Percentiles rank a stretch among this genome's conserved stretches.
Conservation (phyloP, 2,888 invertebrate species). For the Xestia sexstrigata region DNA sequence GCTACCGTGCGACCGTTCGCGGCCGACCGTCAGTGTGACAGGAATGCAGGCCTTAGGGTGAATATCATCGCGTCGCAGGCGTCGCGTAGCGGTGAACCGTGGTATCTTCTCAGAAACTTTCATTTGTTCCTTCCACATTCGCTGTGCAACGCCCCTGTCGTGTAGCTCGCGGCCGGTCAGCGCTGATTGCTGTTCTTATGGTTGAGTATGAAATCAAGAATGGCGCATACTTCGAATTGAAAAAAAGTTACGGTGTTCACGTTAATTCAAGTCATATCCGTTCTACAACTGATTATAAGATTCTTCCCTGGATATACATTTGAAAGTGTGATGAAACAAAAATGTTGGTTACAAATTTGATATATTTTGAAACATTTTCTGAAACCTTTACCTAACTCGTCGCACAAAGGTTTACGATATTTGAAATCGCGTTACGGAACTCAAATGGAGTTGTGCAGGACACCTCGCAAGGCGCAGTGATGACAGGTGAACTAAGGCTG, state of each 20-base stretch:
- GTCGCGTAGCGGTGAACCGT: not conserved
- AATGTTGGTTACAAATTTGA: not conserved
- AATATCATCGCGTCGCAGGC: not conserved
- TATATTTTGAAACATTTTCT: not conserved
- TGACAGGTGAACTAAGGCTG: no score
- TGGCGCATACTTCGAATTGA: not conserved
- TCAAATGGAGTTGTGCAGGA: no score
- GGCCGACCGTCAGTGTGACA: no score
- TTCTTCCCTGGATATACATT: not conserved
- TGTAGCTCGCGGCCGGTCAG: not conserved
- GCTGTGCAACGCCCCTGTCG: not conserved
- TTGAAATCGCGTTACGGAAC: no score
- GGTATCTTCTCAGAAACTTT: not conserved
- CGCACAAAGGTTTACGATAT: no score
- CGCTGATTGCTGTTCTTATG: not conserved
- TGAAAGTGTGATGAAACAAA: not conserved
- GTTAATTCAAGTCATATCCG: not conserved
- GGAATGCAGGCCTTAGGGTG: no score
- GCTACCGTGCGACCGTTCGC: no score
- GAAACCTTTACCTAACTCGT: not conserved
- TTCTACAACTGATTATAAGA: not conserved
- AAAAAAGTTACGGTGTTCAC: not conserved
- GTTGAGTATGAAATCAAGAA: not conserved
- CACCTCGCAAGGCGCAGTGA: no score
- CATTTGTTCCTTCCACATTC: not conserved